Conservation (phyloP, 2,888 invertebrate genomes). For the Amiota mariae region DNA sequence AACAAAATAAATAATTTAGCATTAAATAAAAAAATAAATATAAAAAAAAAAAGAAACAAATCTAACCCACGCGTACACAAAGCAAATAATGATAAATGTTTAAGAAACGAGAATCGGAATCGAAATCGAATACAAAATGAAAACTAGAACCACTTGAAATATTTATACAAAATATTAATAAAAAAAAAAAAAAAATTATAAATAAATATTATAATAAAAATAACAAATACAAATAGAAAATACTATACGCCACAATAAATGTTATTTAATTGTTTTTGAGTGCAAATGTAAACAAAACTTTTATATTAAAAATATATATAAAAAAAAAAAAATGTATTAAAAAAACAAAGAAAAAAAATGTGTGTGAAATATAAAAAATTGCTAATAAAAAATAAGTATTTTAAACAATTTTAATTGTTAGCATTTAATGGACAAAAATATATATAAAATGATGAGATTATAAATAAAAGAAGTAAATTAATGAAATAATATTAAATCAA, state of each 20-base stretch:
- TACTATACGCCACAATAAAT: constrained; percentile 14
- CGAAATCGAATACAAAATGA: constrained; percentile 22
- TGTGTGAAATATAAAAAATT: constrained; percentile 26
- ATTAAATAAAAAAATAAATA: neutral
- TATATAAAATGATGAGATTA: neutral
- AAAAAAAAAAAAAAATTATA: too few species aligned
- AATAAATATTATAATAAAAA: neutral
- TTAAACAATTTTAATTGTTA: constrained; percentile 26
- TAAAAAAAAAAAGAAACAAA: constrained; percentile 35
- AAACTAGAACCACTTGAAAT: constrained; percentile 28
- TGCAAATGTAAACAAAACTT: neutral
- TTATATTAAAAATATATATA: constrained; percentile 12
- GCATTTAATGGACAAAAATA: constrained; percentile 15
- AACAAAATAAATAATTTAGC: constrained; percentile 30
- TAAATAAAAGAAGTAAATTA: neutral
- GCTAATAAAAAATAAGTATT: constrained; percentile 20
- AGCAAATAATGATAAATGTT: constrained; percentile 16
- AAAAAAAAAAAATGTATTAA: constrained; percentile 31
- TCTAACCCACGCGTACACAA: constrained; percentile 51
- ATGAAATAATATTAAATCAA: too few species aligned
- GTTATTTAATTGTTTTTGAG: constrained; percentile 18
- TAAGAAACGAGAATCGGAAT: constrained; percentile 23
- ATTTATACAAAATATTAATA: constrained; percentile 3
- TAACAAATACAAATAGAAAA: neutral
- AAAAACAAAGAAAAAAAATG: constrained; percentile 16